Evolutionary conservation across 2,888 invertebrate species (phyloP).

Genomic region (Agonopterix heracliana): DNA sequence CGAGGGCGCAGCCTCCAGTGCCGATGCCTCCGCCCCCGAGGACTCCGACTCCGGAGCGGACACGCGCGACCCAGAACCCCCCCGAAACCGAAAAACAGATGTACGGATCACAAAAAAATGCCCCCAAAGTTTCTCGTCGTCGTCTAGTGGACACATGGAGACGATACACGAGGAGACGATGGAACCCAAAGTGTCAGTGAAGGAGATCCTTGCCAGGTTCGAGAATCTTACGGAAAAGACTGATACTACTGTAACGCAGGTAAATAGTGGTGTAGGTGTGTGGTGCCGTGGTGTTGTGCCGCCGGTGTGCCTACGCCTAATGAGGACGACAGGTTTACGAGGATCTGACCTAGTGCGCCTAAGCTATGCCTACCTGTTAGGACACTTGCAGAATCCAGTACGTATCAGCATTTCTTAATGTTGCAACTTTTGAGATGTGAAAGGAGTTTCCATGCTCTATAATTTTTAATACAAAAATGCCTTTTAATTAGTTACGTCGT

Average conservation of each 20-base stretch:
- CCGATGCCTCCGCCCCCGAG: slow-evolving; percentile 77
- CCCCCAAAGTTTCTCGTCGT: slow-evolving; percentile 68
- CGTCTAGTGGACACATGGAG: slow-evolving; percentile 84
- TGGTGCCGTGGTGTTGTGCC: neutral
- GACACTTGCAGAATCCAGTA: neutral
- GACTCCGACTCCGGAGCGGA: slow-evolving; percentile 83
- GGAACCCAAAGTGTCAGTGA: slow-evolving; percentile 89
- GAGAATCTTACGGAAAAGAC: slow-evolving; percentile 79
- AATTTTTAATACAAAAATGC: neutral
- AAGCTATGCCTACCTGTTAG: slow-evolving; percentile 1
- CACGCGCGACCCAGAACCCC: slow-evolving; percentile 66
- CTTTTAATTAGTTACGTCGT: neutral
- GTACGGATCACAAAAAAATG: slow-evolving; percentile 52
- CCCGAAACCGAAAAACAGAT: slow-evolving; percentile 33
- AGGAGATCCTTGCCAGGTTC: slow-evolving; percentile 88
- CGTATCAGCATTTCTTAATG: neutral
- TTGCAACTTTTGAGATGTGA: too few relatives aligned
- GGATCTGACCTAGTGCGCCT: slow-evolving; percentile 7
- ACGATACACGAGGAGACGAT: slow-evolving; percentile 86
- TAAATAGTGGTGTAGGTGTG: neutral
- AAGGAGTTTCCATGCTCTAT: too few relatives aligned
- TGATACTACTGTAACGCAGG: slow-evolving; percentile 22
- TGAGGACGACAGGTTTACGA: slow-evolving; percentile 3
- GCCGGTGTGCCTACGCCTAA: neutral
- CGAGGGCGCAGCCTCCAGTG: slow-evolving; percentile 78